Percentiles rank a stretch among this genome's conserved stretches.
These are phyloP conservation scores for Erythrocercus mccallii DNA, from an alignment of 2,113 vertebrate genomes.

Conservation along the genomic window DNA sequence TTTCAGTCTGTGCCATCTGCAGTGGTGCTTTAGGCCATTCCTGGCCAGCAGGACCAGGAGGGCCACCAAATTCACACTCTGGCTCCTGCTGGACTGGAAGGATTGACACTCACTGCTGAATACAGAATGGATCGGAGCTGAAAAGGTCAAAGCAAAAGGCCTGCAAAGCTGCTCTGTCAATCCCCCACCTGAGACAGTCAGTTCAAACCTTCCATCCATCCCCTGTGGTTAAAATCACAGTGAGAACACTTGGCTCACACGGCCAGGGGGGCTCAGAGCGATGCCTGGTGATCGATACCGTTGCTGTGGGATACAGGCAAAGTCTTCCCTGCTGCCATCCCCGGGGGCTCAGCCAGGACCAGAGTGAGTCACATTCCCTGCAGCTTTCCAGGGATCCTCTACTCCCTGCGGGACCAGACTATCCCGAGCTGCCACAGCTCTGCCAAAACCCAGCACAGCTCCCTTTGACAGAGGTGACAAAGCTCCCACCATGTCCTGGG, in stretches of 20 bases:
- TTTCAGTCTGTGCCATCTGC: not conserved
- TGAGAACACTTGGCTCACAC: not conserved
- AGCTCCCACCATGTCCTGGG: fast-evolving
- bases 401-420: not conserved
- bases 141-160: not conserved
- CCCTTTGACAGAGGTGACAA: not conserved
- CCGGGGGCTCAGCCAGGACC: fast-evolving
- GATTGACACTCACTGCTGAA: not conserved
- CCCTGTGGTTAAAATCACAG: not conserved
- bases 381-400: slow-evolving; percentile 21
- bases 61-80: not conserved
- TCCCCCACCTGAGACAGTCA: not conserved
- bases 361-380: not conserved
- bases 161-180: not conserved
- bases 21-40: not conserved
- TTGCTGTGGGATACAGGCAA: not conserved
- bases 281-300: not conserved
- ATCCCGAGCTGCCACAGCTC: not conserved
- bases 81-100: not conserved
- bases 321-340: not conserved
- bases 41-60: not conserved
- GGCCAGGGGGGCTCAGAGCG: not conserved
- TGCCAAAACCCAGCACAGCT: not conserved
- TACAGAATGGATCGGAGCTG: not conserved
- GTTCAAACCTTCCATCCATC: not conserved